Base-by-base conservation (phyloP, 2,888 invertebrate genomes). In the Dolichopus griseipennis region DNA sequence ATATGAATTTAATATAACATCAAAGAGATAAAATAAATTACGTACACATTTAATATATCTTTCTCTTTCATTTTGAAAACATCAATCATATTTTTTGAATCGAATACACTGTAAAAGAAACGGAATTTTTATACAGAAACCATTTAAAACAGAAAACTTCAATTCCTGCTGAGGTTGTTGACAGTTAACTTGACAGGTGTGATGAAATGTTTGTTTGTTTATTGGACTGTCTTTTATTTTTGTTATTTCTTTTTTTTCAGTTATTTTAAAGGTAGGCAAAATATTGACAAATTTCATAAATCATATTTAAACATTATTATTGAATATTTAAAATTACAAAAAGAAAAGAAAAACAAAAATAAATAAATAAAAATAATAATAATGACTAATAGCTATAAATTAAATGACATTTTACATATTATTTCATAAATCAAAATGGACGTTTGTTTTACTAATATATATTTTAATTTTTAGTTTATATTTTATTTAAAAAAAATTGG, bases 181-280 rank as follows among this genome's bases (percentile, higher is more conserved):
- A 52, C 52, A 52, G 52, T n/a, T 52, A 12, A 52, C 18, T 52
- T 52, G 52, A 52, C 52, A 52, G 52, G 52, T 52, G 52, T 52
- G 52, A 18, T 52, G 52, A 52, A 52, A 52, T 52, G 6, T 52
- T 12, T 52, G 9, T 52, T 37, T 12, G 10, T 37, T 37, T 27
- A 27, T 27, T 27, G 27, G 27, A 5, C 27, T 9, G 41, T 41
- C 8, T 41, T 41, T 41, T 41, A 2, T 41, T 41, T 41, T 41
- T 9, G 15, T 41, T 12, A 6, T 2, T 41, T 41, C 2, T 41
- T 41, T 2, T 27, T 27, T 15, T 41, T 41, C 8, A 41, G 41
- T 41, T 41, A 41, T 41, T 41, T 41, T 12, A 41, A 41, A 41
- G 15, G 41, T 12, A 41, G 9, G 8, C 15, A 12, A 41, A 12